Base-by-base conservation (phyloP, 1,140 invertebrate species). In the Brachionus rotundiformis region DNA sequence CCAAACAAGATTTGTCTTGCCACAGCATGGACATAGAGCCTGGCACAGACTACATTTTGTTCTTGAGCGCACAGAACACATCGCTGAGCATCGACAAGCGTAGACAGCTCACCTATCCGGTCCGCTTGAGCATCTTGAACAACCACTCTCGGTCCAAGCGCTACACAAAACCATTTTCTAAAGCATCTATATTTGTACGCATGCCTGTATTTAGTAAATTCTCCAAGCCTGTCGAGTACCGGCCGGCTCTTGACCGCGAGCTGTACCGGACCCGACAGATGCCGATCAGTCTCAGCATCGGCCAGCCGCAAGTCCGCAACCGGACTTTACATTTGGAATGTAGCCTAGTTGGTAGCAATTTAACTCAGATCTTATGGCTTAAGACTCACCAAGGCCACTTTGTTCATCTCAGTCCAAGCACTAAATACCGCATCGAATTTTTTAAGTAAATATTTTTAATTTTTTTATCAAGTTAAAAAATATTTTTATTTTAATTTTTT, bases 191-290 rank as follows among this genome's bases (percentile, higher is more conserved):
- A 25, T 73, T 44, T 73, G 68, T 73, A 13, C 68, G 68, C 19
- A 73, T 73, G 68, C 68, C 68, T 44, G 41, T 73, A 73, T 73
- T 73, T 73, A 73, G 68, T 73, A 73, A 44, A 44, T 44, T 44
- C 10, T 23, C 33, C 0, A 73, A 73, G 23, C 68, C 68, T 11
- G 11, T 73, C 16, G 33, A n/a, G 27, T 68, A 68, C 33, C 11
- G 29, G 13, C 3, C 61, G 11, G 29, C 10, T 31, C 25, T 63
- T 3, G 63, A 68, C 16, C 3, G 33, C 13, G 16, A 33, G 33
- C 16, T 68, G 8, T 3, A 7, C 33, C 16, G n/a, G 16, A 8
- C 11, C 4, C 27, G 0, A 16, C 16, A 3, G 6, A 23, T 5
- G 2, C 29, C 29, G 5, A 5, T 36, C 7, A 68, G 19, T 6